Conservation (phyloP, 2,888 invertebrate species). For the Heliconius sara region DNA sequence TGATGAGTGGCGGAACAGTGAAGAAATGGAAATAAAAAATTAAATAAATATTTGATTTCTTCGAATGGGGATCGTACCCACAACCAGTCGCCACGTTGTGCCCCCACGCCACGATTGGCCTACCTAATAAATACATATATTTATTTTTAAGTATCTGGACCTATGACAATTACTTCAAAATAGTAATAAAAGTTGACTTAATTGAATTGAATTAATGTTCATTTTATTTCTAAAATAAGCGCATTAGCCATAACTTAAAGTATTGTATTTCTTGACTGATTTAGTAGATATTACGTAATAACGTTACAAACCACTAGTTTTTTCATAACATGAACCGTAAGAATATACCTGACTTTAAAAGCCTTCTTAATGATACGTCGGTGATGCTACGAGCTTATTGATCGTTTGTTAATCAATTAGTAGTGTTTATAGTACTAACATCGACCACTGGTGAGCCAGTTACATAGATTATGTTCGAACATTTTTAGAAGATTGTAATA, state of each 20-base stretch:
- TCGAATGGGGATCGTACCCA: too few species aligned
- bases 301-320: not conserved
- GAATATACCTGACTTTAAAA: not conserved
- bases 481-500: not conserved
- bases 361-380: not conserved
- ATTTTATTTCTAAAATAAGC: too few species aligned
- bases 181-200: too few species aligned
- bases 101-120: too few species aligned
- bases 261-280: not conserved
- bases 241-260: not conserved
- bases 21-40: too few species aligned
- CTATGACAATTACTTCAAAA: too few species aligned
- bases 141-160: too few species aligned
- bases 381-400: constrained; percentile 9
- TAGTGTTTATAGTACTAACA: not conserved
- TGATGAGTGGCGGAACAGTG: too few species aligned
- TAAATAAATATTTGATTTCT: too few species aligned
- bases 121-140: too few species aligned
- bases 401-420: constrained; percentile 19
- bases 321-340: not conserved
- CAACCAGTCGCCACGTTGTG: too few species aligned
- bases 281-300: not conserved
- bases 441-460: not conserved
- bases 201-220: too few species aligned
- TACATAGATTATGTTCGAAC: not conserved